Percentiles rank a stretch among this genome's conserved stretches.
Evolutionary conservation across 2,113 vertebrate species (phyloP).

Genomic region (Pholis gunnellus): DNA sequence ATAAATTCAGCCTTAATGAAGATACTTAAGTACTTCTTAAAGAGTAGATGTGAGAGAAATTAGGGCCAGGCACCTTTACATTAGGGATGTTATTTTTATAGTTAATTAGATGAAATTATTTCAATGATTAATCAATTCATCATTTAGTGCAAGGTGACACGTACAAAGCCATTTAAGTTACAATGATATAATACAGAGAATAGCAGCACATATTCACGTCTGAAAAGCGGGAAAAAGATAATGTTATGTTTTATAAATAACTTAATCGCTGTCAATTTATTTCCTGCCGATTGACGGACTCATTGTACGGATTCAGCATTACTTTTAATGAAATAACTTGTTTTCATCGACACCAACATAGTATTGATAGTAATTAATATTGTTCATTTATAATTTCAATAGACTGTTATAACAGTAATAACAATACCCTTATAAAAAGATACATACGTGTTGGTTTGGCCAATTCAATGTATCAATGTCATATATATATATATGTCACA

Average conservation of each 20-base stretch:
- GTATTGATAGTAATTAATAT: not conserved
- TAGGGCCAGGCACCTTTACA: not conserved
- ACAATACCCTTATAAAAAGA: no score
- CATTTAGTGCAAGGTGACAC: not conserved
- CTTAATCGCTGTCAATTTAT: not conserved
- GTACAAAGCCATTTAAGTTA: not conserved
- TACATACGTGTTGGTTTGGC: no score
- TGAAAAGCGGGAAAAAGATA: not conserved
- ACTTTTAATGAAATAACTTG: not conserved
- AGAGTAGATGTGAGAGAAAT: not conserved
- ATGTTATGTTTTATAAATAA: not conserved
- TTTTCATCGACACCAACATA: not conserved
- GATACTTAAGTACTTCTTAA: not conserved
- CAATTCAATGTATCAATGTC: no score
- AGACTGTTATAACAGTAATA: no score
- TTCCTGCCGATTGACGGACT: not conserved
- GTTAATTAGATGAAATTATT: not conserved
- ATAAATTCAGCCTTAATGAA: not conserved
- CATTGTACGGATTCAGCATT: not conserved
- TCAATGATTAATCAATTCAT: not conserved
- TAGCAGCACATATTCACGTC: not conserved
- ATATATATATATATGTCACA: not conserved
- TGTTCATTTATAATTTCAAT: no score
- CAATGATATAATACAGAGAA: not conserved
- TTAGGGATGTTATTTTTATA: not conserved